Percentiles rank a stretch among this genome's conserved stretches.
Evolutionary conservation across 92 coral and sea anemone species (phyloP).

Genomic region (Anthopleura xanthogrammica): DNA sequence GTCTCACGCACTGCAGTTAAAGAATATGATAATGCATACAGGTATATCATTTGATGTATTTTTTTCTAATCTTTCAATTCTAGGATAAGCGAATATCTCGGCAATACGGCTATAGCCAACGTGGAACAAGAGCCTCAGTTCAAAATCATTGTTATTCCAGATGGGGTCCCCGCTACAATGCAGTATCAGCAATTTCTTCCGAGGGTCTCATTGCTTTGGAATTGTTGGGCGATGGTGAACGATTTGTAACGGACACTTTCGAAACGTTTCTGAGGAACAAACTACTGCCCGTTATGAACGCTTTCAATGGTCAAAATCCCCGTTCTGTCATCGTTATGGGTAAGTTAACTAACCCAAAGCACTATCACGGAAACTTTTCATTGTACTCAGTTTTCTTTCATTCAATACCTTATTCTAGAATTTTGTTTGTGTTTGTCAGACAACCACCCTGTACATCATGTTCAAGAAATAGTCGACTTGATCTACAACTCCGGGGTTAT

Average conservation of each 20-base stretch:
- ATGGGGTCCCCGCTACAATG: slow-evolving; percentile 36
- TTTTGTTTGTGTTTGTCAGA: slow-evolving; percentile 15
- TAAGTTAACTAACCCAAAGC: slow-evolving; percentile 21
- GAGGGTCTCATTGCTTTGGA: slow-evolving; percentile 42
- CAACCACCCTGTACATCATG: slow-evolving; percentile 55
- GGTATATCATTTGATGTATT: not conserved
- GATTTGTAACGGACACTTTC: slow-evolving; percentile 30
- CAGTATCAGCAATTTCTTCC: slow-evolving; percentile 33
- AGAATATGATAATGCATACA: not conserved
- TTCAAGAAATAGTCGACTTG: slow-evolving; percentile 16
- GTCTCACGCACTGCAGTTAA: not conserved
- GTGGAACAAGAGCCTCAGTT: slow-evolving; percentile 24
- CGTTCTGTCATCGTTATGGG: slow-evolving; percentile 49
- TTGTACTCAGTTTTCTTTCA: not conserved
- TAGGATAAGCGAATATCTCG: slow-evolving; percentile 46
- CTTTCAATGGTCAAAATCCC: slow-evolving; percentile 44
- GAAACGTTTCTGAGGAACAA: slow-evolving; percentile 30
- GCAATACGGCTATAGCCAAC: slow-evolving; percentile 36
- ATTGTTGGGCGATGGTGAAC: slow-evolving; percentile 26
- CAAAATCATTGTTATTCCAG: slow-evolving; percentile 17
- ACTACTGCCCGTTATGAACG: slow-evolving; percentile 45
- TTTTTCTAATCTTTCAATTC: not conserved
- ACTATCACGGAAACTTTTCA: not conserved
- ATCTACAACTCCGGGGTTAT: slow-evolving; percentile 37
- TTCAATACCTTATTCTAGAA: not conserved